Percentiles rank a stretch among this genome's conserved stretches.
These are phyloP conservation scores for Neomonachus schauinslandi DNA, from an alignment of 2,113 vertebrate genomes.

Conservation along the genomic window DNA sequence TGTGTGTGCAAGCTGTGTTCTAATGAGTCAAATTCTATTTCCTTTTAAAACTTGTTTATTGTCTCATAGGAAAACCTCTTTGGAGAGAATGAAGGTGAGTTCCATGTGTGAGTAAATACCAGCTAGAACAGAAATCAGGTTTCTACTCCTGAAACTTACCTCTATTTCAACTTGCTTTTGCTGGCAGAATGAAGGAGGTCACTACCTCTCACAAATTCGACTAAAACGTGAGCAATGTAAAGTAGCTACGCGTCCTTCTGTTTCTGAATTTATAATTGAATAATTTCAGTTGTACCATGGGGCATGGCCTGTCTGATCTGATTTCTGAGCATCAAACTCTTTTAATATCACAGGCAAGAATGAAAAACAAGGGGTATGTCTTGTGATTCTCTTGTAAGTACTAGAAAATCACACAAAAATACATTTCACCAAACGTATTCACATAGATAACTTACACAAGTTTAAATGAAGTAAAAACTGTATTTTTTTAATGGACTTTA, in stretches of 20 bases:
- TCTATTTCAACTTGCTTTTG: background rate
- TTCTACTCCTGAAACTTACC: background rate
- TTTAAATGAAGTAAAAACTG: background rate
- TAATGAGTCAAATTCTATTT: background rate
- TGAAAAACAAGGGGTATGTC: background rate
- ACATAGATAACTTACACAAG: background rate
- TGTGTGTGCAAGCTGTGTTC: background rate
- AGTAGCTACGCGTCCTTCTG: background rate
- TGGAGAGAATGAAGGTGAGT: background rate
- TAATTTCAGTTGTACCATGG: background rate
- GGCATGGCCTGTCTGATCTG: background rate
- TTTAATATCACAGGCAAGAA: background rate
- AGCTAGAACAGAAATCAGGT: background rate
- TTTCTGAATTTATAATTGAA: slow-evolving; percentile 22
- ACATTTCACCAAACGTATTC: background rate
- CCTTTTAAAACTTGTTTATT: background rate
- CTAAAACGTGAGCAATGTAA: background rate
- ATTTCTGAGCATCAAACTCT: background rate
- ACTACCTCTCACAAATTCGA: background rate
- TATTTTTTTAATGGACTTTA: background rate
- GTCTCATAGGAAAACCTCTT: background rate
- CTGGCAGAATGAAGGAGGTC: background rate
- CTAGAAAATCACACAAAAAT: background rate
- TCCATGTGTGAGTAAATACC: background rate
- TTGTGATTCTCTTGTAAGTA: background rate